Evolutionary conservation across 2,888 invertebrate species (phyloP), one percentile per base, ranked within the genome.

Genomic region (Hermaeophaga mercurialis): DNA sequence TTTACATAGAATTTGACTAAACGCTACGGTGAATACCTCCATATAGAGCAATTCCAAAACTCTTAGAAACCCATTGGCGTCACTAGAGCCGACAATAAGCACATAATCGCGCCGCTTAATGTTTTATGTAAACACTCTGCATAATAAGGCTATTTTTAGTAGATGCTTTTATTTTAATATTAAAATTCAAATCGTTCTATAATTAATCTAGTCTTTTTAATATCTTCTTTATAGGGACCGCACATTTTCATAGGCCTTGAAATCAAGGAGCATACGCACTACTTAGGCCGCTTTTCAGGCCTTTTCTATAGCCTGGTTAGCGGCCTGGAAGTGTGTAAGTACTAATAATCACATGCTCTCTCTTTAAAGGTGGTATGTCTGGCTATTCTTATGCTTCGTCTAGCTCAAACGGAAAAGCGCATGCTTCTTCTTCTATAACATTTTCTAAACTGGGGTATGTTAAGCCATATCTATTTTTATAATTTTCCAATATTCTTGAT

Each of bases 401-500:
- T 63, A 61, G 64, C 54, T 56, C 65, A 63, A 64, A 65, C 53
- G 61, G 66, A 47, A 65, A 57, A 22, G 69, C 66, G 33, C 49
- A 66, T 57, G 73, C 73, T 41, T 58, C 65, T 53, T 69, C 72
- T 61, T 73, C 70, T 49, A 61, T 73, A 41, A 66, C 58, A 3
- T 11, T 11, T 31, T 12, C 3, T 31, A 31, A 11, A 31, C n/a
- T 12, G 1, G 12, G 67, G 63, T 65, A 62, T 54, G 65, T 58
- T 39, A 31, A 22, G 7, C 3, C 4, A 28, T 28, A 28, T 8
- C 9, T 8, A 28, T 28, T 28, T 9, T 28, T 28, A 3, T 9
- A n/a, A n/a, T n/a, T n/a, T n/a, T n/a, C n/a, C n/a, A n/a, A n/a
- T n/a, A n/a, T n/a, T n/a, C n/a, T n/a, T n/a, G n/a, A n/a, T n/a